phyloP scores from a whole-genome alignment of 2,113 vertebrate genomes.

The Campylorhamphus procurvoides region DNA sequence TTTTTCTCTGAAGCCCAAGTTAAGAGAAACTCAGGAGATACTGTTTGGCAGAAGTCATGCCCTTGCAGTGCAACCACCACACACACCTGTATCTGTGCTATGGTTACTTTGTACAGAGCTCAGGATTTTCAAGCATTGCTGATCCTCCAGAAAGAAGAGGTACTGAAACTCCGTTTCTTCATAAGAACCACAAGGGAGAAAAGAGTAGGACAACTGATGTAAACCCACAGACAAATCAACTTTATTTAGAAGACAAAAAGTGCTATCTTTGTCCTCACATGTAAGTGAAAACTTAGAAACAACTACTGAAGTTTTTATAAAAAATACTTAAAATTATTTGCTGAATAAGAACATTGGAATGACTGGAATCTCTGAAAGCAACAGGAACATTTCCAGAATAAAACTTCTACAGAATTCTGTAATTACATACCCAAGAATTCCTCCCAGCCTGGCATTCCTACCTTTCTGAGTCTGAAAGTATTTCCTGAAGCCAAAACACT shows the following conservation, averaged over 20 bases:
- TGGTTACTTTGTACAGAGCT: conserved; percentile 38
- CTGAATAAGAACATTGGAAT: neutral
- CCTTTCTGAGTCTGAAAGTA: neutral
- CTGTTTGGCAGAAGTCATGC: neutral
- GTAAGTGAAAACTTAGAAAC: conserved; percentile 19
- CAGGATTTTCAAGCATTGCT: neutral
- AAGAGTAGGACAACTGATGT: neutral
- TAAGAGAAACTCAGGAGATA: neutral
- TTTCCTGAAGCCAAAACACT: neutral
- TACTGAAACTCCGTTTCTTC: neutral
- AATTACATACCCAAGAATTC: neutral
- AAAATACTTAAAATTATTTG: neutral
- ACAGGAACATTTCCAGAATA: neutral
- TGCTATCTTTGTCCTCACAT: neutral
- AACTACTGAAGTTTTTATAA: neutral
- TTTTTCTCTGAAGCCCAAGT: neutral
- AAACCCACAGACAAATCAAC: neutral
- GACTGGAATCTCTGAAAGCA: neutral
- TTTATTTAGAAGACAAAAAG: neutral
- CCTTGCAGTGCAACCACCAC: neutral
- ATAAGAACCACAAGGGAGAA: neutral
- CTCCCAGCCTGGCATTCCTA: neutral
- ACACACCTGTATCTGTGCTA: rapidly evolving
- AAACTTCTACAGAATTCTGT: neutral
- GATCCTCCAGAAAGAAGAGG: neutral